Evolutionary conservation across 2,888 invertebrate species (phyloP).

Genomic region (Oeneis ivallda): DNA sequence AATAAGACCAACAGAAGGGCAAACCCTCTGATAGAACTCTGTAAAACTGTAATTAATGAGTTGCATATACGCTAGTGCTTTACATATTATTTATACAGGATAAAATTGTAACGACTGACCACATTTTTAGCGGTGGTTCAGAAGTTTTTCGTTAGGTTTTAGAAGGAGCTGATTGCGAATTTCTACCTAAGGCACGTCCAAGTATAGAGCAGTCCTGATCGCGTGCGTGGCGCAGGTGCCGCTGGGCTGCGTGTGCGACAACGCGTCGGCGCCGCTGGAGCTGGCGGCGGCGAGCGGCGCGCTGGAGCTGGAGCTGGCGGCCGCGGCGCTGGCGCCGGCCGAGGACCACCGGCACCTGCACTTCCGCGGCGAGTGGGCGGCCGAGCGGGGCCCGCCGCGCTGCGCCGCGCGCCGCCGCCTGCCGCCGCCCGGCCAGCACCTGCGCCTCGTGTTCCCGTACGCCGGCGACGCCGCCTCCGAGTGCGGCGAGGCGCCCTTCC

Average conservation of each 20-base stretch:
- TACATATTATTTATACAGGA: no score
- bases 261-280: conserved; percentile 39
- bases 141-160: no score
- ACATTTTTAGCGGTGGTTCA: no score
- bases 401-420: conserved; percentile 49
- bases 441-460: conserved; percentile 66
- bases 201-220: no score
- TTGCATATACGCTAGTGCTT: no score
- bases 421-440: conserved; percentile 55
- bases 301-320: conserved; percentile 88
- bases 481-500: conserved; percentile 89
- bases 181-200: no score
- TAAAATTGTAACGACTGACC: no score
- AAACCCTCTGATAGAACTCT: no score
- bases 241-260: conserved; percentile 18
- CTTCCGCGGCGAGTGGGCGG: conserved; percentile 85
- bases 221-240: conserved; percentile 41
- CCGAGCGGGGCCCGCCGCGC: conserved; percentile 39
- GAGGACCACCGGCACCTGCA: conserved; percentile 92
- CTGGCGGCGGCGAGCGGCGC: conserved; percentile 64
- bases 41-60: no score
- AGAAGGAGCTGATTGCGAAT: no score
- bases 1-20: no score
- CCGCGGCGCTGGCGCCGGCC: conserved; percentile 86
- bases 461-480: conserved; percentile 66